A percentile compares a stretch with the other conserved stretches of the same genome.
Conservation (phyloP, 1,140 invertebrate genomes). For the Drosophila parabipectinata region DNA sequence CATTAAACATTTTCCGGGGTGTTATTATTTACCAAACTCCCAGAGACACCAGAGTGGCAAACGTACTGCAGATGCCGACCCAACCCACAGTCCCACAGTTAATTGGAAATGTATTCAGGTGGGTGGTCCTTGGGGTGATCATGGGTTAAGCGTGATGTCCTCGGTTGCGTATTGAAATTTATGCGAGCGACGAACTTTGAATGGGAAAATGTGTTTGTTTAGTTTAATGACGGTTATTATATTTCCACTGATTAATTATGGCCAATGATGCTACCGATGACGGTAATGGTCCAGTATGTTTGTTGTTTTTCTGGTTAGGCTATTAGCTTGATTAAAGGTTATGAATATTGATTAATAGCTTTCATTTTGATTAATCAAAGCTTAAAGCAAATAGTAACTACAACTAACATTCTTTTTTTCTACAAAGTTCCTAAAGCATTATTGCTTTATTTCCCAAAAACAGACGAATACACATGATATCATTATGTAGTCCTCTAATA, state of each 20-base stretch:
- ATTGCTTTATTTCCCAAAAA: background rate
- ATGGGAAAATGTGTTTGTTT: constrained; percentile 65
- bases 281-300: constrained; percentile 34
- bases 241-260: constrained; percentile 70
- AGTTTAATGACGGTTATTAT: constrained; percentile 78
- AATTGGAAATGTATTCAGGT: constrained; percentile 60
- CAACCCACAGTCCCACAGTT: constrained; percentile 16
- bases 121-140: constrained; percentile 3
- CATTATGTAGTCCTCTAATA: background rate
- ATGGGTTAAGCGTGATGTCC: constrained; percentile 37
- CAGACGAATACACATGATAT: background rate
- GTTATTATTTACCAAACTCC: constrained; percentile 64
- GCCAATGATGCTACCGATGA: constrained; percentile 17
- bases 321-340: constrained; percentile 65
- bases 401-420: background rate
- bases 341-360: constrained; percentile 37
- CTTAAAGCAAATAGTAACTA: background rate
- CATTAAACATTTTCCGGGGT: constrained; percentile 66
- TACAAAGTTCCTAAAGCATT: background rate
- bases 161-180: constrained; percentile 64
- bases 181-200: constrained; percentile 53
- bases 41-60: constrained; percentile 5
- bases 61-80: too few relatives aligned
- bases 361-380: background rate
- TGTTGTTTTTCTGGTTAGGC: constrained; percentile 36